phyloP scores from a whole-genome alignment of 2,888 invertebrate genomes.

The Tipula lateralis region DNA sequence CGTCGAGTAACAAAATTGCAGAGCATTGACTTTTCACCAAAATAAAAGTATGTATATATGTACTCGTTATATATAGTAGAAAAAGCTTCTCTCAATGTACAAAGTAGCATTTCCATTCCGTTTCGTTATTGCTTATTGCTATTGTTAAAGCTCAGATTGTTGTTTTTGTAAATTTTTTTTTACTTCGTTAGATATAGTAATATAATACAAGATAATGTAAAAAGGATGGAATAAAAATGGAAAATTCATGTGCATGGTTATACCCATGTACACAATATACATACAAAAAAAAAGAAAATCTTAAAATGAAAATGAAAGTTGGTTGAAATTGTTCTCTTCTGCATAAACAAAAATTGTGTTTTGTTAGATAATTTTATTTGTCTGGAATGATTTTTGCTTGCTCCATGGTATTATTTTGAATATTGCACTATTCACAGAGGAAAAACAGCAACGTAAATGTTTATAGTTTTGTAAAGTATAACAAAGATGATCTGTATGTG shows the following conservation, averaged over 20 bases:
- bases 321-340: not conserved
- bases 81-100: not conserved
- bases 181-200: not conserved
- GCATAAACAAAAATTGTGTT: not conserved
- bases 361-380: not conserved
- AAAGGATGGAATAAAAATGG: not conserved
- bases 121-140: slow-evolving; percentile 24
- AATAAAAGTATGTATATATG: not conserved
- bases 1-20: not conserved
- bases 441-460: not conserved
- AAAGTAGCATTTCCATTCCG: not conserved
- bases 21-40: not conserved
- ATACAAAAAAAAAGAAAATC: not conserved
- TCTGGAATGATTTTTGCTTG: not conserved
- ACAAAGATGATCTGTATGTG: not conserved
- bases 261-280: not conserved
- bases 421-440: not conserved
- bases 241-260: not conserved
- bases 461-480: not conserved
- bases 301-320: not conserved
- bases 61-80: too few relatives aligned
- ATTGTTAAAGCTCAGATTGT: not conserved
- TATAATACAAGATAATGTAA: not conserved
- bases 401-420: not conserved
- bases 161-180: not conserved